phyloP scores from a whole-genome alignment of 1,140 invertebrate genomes.

The Andrena cerasifolii region DNA sequence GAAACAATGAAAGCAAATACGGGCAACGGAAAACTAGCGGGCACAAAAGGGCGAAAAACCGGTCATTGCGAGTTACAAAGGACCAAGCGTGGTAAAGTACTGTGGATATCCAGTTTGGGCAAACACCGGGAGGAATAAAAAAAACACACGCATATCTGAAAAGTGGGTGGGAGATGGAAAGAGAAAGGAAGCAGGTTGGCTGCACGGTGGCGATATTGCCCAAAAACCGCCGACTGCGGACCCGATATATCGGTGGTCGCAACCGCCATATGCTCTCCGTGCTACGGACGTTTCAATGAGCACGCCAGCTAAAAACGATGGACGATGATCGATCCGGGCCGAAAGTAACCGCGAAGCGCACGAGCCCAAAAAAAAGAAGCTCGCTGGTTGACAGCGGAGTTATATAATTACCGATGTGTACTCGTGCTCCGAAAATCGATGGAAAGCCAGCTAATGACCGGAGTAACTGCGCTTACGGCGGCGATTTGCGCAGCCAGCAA shows the following conservation, averaged over 20 bases:
- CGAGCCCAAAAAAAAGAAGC: background rate
- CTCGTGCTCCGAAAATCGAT: slow-evolving; percentile 7
- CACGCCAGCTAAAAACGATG: slow-evolving; percentile 21
- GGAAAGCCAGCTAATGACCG: slow-evolving; percentile 23
- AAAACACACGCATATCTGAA: slow-evolving; percentile 38
- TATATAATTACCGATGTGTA: slow-evolving; percentile 47
- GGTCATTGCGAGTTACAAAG: slow-evolving; percentile 74
- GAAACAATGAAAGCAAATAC: slow-evolving; percentile 80
- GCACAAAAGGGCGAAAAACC: slow-evolving; percentile 71
- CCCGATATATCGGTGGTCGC: slow-evolving; percentile 61
- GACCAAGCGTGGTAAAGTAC: slow-evolving; percentile 70
- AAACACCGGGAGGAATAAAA: slow-evolving; percentile 67
- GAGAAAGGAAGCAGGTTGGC: background rate
- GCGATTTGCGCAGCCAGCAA: slow-evolving; percentile 1
- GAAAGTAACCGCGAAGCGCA: slow-evolving; percentile 41
- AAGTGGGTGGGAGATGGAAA: background rate
- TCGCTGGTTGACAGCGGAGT: background rate
- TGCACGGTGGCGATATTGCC: slow-evolving; percentile 51
- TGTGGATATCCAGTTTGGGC: slow-evolving; percentile 72
- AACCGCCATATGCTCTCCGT: slow-evolving; percentile 57
- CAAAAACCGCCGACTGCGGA: slow-evolving; percentile 59
- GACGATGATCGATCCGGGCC: slow-evolving; percentile 48
- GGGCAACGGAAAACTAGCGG: slow-evolving; percentile 74
- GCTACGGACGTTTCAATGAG: slow-evolving; percentile 48
- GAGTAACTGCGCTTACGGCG: slow-evolving; percentile 8